Evolutionary conservation across 2,888 invertebrate genomes (phyloP).

Genomic region (Parnassius smintheus): DNA sequence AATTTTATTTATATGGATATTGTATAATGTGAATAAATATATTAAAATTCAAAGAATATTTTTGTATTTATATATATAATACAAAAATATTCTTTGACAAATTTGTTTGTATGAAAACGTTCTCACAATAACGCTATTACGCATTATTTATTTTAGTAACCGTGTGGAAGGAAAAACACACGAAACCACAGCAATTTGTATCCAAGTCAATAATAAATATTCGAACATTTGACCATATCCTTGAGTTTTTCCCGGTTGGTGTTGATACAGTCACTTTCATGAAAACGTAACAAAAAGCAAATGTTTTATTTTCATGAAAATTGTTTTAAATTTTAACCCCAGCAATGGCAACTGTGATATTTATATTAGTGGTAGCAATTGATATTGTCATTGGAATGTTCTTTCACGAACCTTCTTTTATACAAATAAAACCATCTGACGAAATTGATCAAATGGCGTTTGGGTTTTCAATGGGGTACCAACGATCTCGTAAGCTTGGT

Average conservation of each 20-base stretch:
- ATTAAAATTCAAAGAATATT: no score
- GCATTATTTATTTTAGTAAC: constrained; percentile 2
- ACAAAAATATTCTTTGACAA: constrained; percentile 6
- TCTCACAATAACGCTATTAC: not conserved
- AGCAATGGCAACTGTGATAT: constrained; percentile 3
- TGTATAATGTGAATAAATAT: no score
- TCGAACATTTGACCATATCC: not conserved
- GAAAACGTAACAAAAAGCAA: not conserved
- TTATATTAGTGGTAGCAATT: not conserved
- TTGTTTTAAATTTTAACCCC: not conserved
- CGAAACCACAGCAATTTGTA: not conserved
- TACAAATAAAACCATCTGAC: constrained; percentile 31
- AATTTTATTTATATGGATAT: no score
- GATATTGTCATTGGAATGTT: constrained; percentile 26
- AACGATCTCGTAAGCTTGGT: constrained; percentile 36
- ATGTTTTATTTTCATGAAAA: not conserved
- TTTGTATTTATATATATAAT: no score
- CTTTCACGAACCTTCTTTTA: constrained; percentile 40
- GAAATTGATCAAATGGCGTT: constrained; percentile 35
- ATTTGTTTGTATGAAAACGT: no score
- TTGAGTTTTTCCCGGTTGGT: no score
- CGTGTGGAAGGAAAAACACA: constrained; percentile 3
- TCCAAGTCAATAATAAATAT: not conserved
- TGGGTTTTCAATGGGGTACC: constrained; percentile 46
- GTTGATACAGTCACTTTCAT: no score